These are phyloP conservation scores for Fragum whitleyi DNA, from an alignment of 2,888 invertebrate genomes.

Conservation along the genomic window DNA sequence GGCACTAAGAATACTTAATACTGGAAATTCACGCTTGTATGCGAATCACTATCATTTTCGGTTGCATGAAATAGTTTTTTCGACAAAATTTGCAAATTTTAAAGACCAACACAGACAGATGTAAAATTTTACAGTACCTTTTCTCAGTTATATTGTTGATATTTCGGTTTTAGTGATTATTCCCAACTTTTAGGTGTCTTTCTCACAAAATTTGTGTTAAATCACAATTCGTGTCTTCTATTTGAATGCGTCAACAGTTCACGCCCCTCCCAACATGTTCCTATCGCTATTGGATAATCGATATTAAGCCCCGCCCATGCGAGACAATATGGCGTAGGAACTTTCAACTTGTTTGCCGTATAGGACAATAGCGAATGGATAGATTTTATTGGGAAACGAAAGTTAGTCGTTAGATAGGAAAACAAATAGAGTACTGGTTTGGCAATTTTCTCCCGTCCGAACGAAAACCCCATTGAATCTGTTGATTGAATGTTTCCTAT, in stretches of 20 bases:
- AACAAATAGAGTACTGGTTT: slow-evolving; percentile 28
- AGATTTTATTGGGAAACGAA: slow-evolving; percentile 25
- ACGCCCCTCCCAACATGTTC: slow-evolving; percentile 28
- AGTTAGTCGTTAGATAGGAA: slow-evolving; percentile 16
- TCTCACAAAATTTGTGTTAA: slow-evolving; percentile 65
- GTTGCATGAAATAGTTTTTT: slow-evolving; percentile 8
- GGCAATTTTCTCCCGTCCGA: slow-evolving; percentile 5
- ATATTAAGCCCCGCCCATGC: slow-evolving; percentile 34
- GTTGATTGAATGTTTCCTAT: slow-evolving; percentile 25
- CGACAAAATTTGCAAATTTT: slow-evolving; percentile 32
- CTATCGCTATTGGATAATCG: slow-evolving; percentile 42
- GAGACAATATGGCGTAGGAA: slow-evolving; percentile 36
- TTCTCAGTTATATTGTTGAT: slow-evolving; percentile 62
- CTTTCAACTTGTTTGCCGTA: slow-evolving; percentile 21
- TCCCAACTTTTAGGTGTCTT: slow-evolving; percentile 64
- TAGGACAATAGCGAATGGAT: slow-evolving; percentile 10
- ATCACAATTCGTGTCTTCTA: slow-evolving; percentile 60
- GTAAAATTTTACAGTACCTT: slow-evolving; percentile 68
- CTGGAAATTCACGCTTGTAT: neutral
- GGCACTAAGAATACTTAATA: neutral
- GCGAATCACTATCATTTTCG: neutral
- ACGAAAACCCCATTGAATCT: neutral
- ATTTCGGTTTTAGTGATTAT: slow-evolving; percentile 62
- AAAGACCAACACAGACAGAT: slow-evolving; percentile 52
- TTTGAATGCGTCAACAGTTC: slow-evolving; percentile 41